Conservation (phyloP, 2,888 invertebrate species). For the Sacculina carcini region DNA sequence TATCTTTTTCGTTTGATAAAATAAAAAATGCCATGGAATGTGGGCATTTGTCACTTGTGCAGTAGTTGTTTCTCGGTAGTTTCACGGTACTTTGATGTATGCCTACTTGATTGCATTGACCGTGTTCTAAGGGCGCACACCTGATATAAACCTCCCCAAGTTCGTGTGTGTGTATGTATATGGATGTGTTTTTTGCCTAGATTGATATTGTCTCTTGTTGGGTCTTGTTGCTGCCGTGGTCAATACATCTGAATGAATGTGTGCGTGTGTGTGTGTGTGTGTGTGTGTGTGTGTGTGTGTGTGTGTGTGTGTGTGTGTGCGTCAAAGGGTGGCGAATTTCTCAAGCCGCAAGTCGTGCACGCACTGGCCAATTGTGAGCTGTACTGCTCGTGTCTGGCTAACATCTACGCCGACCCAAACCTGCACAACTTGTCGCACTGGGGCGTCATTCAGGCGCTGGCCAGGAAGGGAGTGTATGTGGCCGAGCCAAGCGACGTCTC, state of each 20-base stretch:
- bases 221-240: too few relatives aligned
- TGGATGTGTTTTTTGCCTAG: too few relatives aligned
- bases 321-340: conserved; percentile 58
- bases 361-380: conserved; percentile 76
- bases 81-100: too few relatives aligned
- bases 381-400: conserved; percentile 74
- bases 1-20: too few relatives aligned
- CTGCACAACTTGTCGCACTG: conserved; percentile 86
- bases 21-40: too few relatives aligned
- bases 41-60: too few relatives aligned
- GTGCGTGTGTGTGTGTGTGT: not conserved
- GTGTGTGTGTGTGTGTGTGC: conserved; percentile 13
- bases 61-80: too few relatives aligned
- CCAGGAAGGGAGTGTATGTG: conserved; percentile 67
- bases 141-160: too few relatives aligned
- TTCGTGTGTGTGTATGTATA: too few relatives aligned
- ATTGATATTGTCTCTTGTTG: too few relatives aligned
- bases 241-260: not conserved
- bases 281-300: conserved; percentile 3
- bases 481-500: conserved; percentile 56
- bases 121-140: too few relatives aligned
- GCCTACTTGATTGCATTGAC: too few relatives aligned
- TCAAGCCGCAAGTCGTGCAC: conserved; percentile 76
- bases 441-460: conserved; percentile 75
- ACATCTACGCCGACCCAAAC: conserved; percentile 87